Evolutionary conservation across 2,888 invertebrate species (phyloP).

Genomic region (Mythimna lalbum): DNA sequence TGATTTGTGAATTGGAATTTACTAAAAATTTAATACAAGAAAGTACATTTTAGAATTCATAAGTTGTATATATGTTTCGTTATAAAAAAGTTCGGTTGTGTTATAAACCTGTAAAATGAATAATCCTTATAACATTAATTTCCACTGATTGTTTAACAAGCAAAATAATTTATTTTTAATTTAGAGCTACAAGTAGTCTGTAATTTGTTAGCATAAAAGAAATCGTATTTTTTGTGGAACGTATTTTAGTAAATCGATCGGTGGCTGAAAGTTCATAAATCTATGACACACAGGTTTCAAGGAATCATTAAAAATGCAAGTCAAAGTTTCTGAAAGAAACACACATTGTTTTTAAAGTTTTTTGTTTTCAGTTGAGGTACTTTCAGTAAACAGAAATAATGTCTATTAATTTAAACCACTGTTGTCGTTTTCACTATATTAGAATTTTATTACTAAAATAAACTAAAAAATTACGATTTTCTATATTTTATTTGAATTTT

Average conservation of each 20-base stretch:
- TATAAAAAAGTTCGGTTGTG: too few species aligned
- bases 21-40: too few species aligned
- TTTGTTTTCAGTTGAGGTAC: constrained; percentile 2
- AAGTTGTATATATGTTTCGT: too few species aligned
- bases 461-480: too few species aligned
- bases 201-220: too few species aligned
- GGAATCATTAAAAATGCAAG: neutral
- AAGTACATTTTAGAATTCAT: too few species aligned
- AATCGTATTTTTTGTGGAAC: neutral
- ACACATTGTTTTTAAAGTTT: neutral
- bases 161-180: too few species aligned
- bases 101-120: neutral
- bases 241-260: neutral
- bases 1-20: neutral
- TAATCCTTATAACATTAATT: neutral
- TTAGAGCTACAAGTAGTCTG: too few species aligned
- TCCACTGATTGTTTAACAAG: neutral
- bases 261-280: neutral
- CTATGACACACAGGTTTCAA: constrained; percentile 1
- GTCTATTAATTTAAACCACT: constrained; percentile 9
- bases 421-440: neutral
- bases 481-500: too few species aligned
- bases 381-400: too few species aligned
- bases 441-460: neutral
- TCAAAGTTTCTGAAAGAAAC: constrained; percentile 23